Base-by-base conservation (phyloP, 2,888 invertebrate species). In the Pinctada fucata region DNA sequence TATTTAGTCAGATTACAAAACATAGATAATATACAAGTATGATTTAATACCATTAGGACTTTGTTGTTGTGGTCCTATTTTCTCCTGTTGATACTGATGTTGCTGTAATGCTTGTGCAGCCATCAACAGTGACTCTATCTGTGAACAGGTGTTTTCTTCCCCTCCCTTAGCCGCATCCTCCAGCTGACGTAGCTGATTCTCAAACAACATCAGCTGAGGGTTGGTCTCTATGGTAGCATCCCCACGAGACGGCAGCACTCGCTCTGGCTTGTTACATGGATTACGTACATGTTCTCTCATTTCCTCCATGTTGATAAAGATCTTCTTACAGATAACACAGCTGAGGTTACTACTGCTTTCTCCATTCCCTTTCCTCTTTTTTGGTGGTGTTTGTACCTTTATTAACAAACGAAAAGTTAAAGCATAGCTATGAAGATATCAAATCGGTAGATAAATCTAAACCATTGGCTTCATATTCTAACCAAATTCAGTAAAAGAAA, bases 201-300 rank as follows among this genome's bases (percentile, higher is more conserved):
- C 73, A 65, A 70, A 74, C 47, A 65, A 64, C 5, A 58, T 63
- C 0, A 49, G 49, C 10, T 74, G 63, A 2, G 73, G 50, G 45
- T 68, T 72, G 31, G 69, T 66, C 8, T 71, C 48, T 4, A 51
- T 5, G n/a, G 3, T 52, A 10, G 64, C 10, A 3, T 72, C 72
- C 8, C 45, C 45, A 10, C 5, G 45, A 64, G 58, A 48, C 6
- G 72, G 64, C 5, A 10, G 64, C 3, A 6, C 48, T n/a, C 13
- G 65, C n/a, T n/a, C 6, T 58, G 75, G 79, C 51, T 78, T 83
- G 65, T 83, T 87, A 72, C 88, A 89, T 47, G 88, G 87, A 63
- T 84, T 81, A 77, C 86, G 87, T 6, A 89, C 88, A 84, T 89
- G 88, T 13, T 84, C 83, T 52, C 86, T 82, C 87, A 89, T 89